Evolutionary conservation across 2,888 invertebrate species (phyloP), one percentile per base, ranked within the genome.

Genomic region (Schrankia costaestrigalis): DNA sequence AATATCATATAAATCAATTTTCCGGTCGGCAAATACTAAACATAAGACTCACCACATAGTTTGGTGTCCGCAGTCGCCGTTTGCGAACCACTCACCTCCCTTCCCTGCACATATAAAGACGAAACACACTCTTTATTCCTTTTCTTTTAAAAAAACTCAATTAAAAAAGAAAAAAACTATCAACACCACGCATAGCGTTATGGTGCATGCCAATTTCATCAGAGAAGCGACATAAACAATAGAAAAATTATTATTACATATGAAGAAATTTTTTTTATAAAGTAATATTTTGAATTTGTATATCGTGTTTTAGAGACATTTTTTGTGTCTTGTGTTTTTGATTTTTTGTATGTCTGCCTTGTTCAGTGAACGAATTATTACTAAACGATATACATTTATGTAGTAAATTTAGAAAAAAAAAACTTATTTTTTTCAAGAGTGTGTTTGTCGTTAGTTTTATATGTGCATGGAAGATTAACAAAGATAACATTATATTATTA

Each of bases 81-180:
- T 36, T 46, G 34, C 32, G 49, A 62, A 54, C 59, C 60, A 56
- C 64, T 56, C 58, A 53, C 46, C 64, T 65, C 64, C 63, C 74
- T 73, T 74, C 81, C 88, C 88, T 87, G 87, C 87, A 86, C 87
- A 87, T 80, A 86, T 88, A 87, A 87, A 74, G 82, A 84, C 82
- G 85, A 74, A 81, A 81, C 88, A 88, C 89, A 89, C 89, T 85
- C 88, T 82, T 76, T 73, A 74, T 63, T 28, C 9, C 62, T 63
- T 66, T 65, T 65, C 68, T 51, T 51, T 49, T 35, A 40, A 40
- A 50, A 45, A 56, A 56, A 56, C 49, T 45, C 46, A 53, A 37
- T 14, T 27, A 28, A 37, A 35, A 41, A 39, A 19, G 38, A 13
- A 13, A 3, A 21, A 46, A 44, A 46, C 31, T 57, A 54, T 46